Evolutionary conservation across 2,888 invertebrate species (phyloP).

Genomic region (Eustalomyia histrio): DNA sequence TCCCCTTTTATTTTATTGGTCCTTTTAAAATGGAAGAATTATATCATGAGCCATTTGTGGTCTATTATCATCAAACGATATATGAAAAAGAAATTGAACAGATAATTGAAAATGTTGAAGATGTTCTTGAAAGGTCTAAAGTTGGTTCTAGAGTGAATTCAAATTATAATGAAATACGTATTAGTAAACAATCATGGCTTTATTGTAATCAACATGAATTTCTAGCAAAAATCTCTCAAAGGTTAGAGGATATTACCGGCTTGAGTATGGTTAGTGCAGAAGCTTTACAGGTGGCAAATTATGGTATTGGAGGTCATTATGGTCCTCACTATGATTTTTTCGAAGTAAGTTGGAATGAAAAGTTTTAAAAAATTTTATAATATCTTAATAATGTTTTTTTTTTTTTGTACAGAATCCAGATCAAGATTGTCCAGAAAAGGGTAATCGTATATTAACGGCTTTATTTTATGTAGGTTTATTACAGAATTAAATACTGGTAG

Average conservation of each 20-base stretch:
- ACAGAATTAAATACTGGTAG: background rate
- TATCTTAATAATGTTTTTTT: background rate
- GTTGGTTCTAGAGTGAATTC: slow-evolving; percentile 49
- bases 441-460: slow-evolving; percentile 68
- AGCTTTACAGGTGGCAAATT: slow-evolving; percentile 67
- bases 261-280: slow-evolving; percentile 65
- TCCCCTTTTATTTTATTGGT: slow-evolving; percentile 65
- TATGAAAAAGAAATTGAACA: slow-evolving; percentile 53
- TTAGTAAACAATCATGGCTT: slow-evolving; percentile 67
- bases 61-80: slow-evolving; percentile 65
- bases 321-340: slow-evolving; percentile 66
- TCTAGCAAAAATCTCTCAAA: slow-evolving; percentile 58
- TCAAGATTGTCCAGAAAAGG: slow-evolving; percentile 23
- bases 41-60: slow-evolving; percentile 65
- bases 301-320: slow-evolving; percentile 69
- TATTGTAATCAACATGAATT: slow-evolving; percentile 37
- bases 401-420: slow-evolving; percentile 32
- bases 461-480: slow-evolving; percentile 67
- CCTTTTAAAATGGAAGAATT: slow-evolving; percentile 69
- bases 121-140: slow-evolving; percentile 61
- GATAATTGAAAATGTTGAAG: slow-evolving; percentile 53
- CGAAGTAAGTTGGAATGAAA: slow-evolving; percentile 28
- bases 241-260: slow-evolving; percentile 69
- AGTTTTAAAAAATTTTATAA: background rate
- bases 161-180: slow-evolving; percentile 49